Conservation (phyloP, 2,113 vertebrate species). For the Smithornis capensis region DNA sequence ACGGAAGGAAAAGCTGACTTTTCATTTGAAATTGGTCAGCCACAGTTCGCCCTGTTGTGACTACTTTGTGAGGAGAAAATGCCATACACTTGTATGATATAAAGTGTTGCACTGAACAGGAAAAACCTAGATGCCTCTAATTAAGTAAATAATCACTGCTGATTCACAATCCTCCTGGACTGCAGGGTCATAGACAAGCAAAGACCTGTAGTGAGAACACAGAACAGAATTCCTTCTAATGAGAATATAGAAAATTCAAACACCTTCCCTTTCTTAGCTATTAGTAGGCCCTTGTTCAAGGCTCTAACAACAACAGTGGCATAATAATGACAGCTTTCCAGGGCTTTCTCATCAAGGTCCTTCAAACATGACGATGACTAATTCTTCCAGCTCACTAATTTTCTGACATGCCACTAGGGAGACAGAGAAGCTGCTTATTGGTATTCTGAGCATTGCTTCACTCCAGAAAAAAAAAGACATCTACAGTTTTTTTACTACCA, state of each 20-base stretch:
- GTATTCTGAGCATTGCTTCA: neutral
- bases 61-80: neutral
- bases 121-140: neutral
- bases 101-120: neutral
- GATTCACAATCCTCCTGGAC: neutral
- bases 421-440: neutral
- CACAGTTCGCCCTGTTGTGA: fast-evolving
- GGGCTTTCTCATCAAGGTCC: neutral
- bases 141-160: neutral
- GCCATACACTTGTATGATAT: too few relatives aligned
- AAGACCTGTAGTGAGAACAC: neutral
- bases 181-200: neutral
- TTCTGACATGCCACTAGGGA: neutral
- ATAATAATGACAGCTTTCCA: neutral
- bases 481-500: neutral
- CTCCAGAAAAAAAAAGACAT: neutral
- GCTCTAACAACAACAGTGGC: neutral
- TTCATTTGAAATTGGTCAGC: neutral
- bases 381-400: neutral
- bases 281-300: neutral
- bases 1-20: neutral
- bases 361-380: neutral
- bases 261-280: neutral
- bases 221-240: neutral
- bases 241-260: neutral